A percentile compares a stretch with the other conserved stretches of the same genome.
phyloP scores from a whole-genome alignment of 2,888 invertebrate genomes.

The Epirrita christyi region DNA sequence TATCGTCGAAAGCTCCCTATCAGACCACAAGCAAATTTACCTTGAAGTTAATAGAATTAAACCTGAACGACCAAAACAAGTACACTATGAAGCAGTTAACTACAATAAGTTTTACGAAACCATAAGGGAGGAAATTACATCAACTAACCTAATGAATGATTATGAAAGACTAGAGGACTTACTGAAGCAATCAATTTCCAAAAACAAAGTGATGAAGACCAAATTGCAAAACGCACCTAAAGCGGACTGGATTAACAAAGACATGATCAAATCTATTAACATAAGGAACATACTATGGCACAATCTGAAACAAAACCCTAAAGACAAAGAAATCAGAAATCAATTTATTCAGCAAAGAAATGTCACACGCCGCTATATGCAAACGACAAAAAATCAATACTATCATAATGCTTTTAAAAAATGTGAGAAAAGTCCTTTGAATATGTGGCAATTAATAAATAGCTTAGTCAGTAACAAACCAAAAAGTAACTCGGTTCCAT shows the following conservation, averaged over 20 bases:
- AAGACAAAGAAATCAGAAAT: neutral
- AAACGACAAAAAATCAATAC: too few species aligned
- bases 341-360: neutral
- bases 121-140: neutral
- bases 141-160: neutral
- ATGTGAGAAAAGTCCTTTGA: neutral
- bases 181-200: too few species aligned
- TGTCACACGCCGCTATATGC: too few species aligned
- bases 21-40: neutral
- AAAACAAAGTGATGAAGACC: too few species aligned
- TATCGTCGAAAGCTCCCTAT: slow-evolving; percentile 19
- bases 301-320: neutral
- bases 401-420: too few species aligned
- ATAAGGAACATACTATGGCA: neutral
- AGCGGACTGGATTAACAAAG: slow-evolving; percentile 35
- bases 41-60: neutral
- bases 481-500: too few species aligned
- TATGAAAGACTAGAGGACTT: slow-evolving; percentile 5
- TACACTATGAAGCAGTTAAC: neutral
- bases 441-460: neutral
- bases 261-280: slow-evolving; percentile 9
- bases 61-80: slow-evolving; percentile 2
- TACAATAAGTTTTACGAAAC: neutral
- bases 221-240: slow-evolving; percentile 16
- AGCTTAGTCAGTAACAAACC: too few species aligned